Base-by-base conservation (phyloP, 2,888 invertebrate genomes). In the Fragum sueziense region DNA sequence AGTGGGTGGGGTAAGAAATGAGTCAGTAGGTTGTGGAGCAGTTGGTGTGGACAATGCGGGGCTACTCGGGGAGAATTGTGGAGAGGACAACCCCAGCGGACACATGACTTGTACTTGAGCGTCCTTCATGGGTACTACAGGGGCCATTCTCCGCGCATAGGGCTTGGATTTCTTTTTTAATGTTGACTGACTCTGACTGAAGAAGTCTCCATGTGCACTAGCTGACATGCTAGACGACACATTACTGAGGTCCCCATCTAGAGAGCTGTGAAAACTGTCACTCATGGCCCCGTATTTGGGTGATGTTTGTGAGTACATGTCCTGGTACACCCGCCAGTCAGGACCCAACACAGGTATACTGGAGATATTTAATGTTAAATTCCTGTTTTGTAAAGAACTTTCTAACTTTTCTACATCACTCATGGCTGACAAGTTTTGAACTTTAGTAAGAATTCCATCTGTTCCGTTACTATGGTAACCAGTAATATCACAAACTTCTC, bases 401-500 rank as follows among this genome's bases (percentile, higher is more conserved):
- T 74, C 70, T 37, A 70, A 27, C 57, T 78, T 74, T 52, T 76
- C 76, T 20, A 74, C 73, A 31, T 76, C 78, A 82, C 73, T 82
- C 74, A 79, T 76, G 74, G 76, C 71, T 52, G 79, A 62, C 25
- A 70, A 27, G 34, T 47, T 75, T 57, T 70, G 80, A 65, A 68
- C 61, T 73, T 74, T 59, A 37, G 72, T 31, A n/a, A 33, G 33
- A 25, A 74, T 54, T 65, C 78, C 54, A 41, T 59, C 70, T 22
- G 61, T 73, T 17, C 74, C 70, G 51, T 65, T 72, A 71, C 74
- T 74, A n/a, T 79, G 76, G 65, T 41, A 84, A 71, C 84, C 84
- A 14, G 88, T 90, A 22, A 90, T 86, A 79, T 88, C 85, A 80
- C 87, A 86, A 61, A 90, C 90, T 79, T 90, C 90, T 27, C 85